Evolutionary conservation across 2,888 invertebrate genomes (phyloP), one percentile per base, ranked within the genome.

Genomic region (Microchrysa polita): DNA sequence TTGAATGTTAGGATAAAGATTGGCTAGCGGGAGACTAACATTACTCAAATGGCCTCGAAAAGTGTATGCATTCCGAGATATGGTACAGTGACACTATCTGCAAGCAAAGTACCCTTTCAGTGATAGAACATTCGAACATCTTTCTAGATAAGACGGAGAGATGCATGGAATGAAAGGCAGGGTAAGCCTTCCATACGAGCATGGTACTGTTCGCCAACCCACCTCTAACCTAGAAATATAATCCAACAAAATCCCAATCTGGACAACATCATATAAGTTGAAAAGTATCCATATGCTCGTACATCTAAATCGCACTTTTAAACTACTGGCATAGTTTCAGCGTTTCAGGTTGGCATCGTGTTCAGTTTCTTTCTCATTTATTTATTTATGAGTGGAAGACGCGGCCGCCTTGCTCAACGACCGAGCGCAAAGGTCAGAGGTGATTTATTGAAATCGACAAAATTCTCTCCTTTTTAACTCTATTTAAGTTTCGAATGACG

Each of bases 281-380:
- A 23, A 12, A 22, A 9, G 23, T 59, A 59, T 23, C 14, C 23
- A 14, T 23, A 14, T n/a, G 23, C 23, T 20, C 59, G 14, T 59
- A 20, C 23, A 59, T 59, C 59, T 59, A 59, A 59, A 59, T 59
- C 59, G 59, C 59, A 59, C 59, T 59, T 59, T 59, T 61, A 61
- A 61, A 40, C 61, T 61, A 61, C 61, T 61, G 61, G 61, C 61
- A 61, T 61, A 61, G 61, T 61, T 61, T 61, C 61, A 16, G 16
- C 34, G 61, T 61, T 61, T 61, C 61, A 16, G 16, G 61, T 18
- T 34, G 61, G 61, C 61, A 61, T 61, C 34, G 34, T 61, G 61
- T 4, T 7, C 48, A n/a, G 48, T 4, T 61, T 61, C 61, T 4
- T 61, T 61, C 61, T 40, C 61, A 40, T 40, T 61, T 61, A 61